Conservation (phyloP, 2,113 vertebrate species). For the Corythornis madagascariensis region DNA sequence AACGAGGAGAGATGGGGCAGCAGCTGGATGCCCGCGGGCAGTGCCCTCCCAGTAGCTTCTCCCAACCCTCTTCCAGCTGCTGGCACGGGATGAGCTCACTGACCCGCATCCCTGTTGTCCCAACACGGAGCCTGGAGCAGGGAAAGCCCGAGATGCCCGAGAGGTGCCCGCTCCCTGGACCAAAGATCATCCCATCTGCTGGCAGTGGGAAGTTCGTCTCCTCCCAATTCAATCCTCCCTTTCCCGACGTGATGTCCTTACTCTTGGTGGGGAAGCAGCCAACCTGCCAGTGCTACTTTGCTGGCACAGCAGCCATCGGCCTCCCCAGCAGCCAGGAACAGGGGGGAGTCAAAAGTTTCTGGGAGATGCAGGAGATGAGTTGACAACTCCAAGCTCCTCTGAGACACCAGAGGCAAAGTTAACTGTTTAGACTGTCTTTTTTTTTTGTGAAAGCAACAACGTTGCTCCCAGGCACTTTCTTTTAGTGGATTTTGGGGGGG, state of each 20-base stretch:
- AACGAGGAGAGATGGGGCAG: neutral
- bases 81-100: accelerated
- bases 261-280: neutral
- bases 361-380: neutral
- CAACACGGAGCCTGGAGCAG: accelerated
- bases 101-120: accelerated
- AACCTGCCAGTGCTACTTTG: neutral
- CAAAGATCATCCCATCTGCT: neutral
- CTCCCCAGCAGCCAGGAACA: neutral
- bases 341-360: neutral
- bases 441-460: neutral
- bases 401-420: constrained; percentile 6
- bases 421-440: constrained; percentile 15
- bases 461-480: neutral
- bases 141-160: neutral
- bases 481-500: neutral
- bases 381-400: neutral
- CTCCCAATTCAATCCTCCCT: neutral
- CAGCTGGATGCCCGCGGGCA: neutral
- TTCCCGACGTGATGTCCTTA: neutral
- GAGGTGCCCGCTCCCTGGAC: accelerated
- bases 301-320: neutral
- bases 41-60: neutral
- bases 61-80: neutral
- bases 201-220: accelerated